These are phyloP conservation scores for Gryllus bimaculatus DNA, from an alignment of 1,140 invertebrate species.

Conservation along the genomic window DNA sequence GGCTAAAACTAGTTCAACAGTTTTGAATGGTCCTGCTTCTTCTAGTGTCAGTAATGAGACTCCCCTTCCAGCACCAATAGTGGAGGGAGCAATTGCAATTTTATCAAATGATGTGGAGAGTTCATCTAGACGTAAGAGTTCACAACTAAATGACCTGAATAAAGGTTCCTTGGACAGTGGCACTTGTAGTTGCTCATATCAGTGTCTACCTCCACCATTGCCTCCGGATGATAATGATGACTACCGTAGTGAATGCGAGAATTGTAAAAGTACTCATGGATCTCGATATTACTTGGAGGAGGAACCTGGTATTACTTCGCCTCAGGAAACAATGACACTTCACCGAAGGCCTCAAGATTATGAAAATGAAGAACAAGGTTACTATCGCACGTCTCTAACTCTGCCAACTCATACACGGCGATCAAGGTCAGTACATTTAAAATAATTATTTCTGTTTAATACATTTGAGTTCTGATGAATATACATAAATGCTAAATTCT, in stretches of 20 bases:
- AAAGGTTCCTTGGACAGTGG: conserved; percentile 16
- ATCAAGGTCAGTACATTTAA: conserved; percentile 38
- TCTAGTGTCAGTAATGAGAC: neutral
- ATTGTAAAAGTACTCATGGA: conserved; percentile 57
- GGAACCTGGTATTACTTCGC: conserved; percentile 40
- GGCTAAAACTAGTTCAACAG: neutral
- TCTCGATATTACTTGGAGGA: conserved; percentile 54
- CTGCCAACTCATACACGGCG: conserved; percentile 54
- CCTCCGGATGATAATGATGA: conserved; percentile 54
- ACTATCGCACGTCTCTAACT: conserved; percentile 56
- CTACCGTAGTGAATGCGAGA: conserved; percentile 71
- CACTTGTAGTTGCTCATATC: conserved; percentile 36
- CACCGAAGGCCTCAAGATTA: conserved; percentile 47
- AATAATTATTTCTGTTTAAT: neutral
- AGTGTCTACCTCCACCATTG: conserved; percentile 35
- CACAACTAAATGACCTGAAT: conserved; percentile 22
- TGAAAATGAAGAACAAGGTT: conserved; percentile 37
- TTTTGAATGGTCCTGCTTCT: conserved; percentile 7
- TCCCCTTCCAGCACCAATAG: neutral
- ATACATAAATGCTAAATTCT: no score
- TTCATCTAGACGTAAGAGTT: neutral
- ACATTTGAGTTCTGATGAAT: no score
- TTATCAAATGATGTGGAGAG: conserved; percentile 1
- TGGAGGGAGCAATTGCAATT: neutral
- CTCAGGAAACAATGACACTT: conserved; percentile 60